These are phyloP conservation scores for Astropecten irregularis DNA, from an alignment of 53 echinoderm and acorn worm species.

Conservation along the genomic window DNA sequence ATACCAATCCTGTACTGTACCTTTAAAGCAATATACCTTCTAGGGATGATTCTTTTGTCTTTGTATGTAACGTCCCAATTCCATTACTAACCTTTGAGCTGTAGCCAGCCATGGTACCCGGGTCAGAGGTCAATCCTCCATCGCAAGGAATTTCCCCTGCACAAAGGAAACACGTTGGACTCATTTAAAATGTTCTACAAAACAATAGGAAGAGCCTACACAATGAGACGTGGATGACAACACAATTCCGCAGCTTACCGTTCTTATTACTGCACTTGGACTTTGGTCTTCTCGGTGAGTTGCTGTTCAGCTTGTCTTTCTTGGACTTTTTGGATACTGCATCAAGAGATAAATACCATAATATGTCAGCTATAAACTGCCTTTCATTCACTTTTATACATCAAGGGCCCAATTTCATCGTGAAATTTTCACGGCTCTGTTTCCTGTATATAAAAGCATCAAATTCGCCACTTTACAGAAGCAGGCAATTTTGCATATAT, in stretches of 20 bases:
- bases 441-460: no score
- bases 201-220: neutral
- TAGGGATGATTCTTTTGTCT: neutral
- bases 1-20: no score
- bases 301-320: constrained; percentile 75
- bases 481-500: no score
- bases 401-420: no score
- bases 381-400: no score
- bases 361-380: neutral
- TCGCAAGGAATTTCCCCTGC: no score
- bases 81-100: neutral
- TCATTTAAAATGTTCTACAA: neutral
- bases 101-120: constrained; percentile 15
- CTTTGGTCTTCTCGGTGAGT: constrained; percentile 74
- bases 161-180: neutral
- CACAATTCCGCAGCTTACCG: neutral
- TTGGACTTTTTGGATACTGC: constrained; percentile 51
- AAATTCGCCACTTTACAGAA: no score
- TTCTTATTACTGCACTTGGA: constrained; percentile 40
- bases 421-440: no score
- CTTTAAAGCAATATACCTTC: neutral
- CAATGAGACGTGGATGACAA: neutral
- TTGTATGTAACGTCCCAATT: neutral
- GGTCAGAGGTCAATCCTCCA: constrained; percentile 1
- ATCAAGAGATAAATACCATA: neutral